Conservation (phyloP, 2,113 vertebrate species). For the Ictalurus punctatus region DNA sequence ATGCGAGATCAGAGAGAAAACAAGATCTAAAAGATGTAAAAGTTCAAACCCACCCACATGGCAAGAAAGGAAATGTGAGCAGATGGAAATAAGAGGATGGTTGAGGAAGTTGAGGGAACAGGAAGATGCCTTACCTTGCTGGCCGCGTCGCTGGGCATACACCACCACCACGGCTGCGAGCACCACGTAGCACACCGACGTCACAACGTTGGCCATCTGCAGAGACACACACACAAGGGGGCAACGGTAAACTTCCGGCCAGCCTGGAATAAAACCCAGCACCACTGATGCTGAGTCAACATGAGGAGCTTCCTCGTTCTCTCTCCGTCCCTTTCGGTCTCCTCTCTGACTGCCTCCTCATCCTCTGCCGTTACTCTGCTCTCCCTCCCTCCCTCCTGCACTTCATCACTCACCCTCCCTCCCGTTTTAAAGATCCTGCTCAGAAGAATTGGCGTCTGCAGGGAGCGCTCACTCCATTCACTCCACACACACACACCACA, state of each 20-base stretch:
- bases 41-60: neutral
- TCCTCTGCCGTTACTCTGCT: constrained; percentile 27
- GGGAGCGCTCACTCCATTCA: constrained; percentile 15
- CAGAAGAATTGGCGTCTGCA: constrained; percentile 44
- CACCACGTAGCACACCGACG: constrained; percentile 88
- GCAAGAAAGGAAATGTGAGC: neutral
- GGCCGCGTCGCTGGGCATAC: constrained; percentile 88
- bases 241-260: constrained; percentile 60
- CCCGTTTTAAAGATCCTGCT: constrained; percentile 41
- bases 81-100: neutral
- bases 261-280: constrained; percentile 57
- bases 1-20: neutral
- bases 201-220: constrained; percentile 94
- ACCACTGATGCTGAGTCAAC: constrained; percentile 58
- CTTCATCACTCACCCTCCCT: constrained; percentile 24
- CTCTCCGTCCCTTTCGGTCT: neutral
- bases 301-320: constrained; percentile 58
- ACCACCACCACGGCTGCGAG: constrained; percentile 85
- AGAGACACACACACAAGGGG: constrained; percentile 64
- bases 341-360: constrained; percentile 44
- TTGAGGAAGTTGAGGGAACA: neutral
- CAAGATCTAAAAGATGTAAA: neutral
- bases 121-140: constrained; percentile 84
- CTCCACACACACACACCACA: constrained; percentile 13
- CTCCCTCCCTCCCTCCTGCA: constrained; percentile 25